Conservation (phyloP, 1,140 invertebrate species). For the Drosophila cardini region DNA sequence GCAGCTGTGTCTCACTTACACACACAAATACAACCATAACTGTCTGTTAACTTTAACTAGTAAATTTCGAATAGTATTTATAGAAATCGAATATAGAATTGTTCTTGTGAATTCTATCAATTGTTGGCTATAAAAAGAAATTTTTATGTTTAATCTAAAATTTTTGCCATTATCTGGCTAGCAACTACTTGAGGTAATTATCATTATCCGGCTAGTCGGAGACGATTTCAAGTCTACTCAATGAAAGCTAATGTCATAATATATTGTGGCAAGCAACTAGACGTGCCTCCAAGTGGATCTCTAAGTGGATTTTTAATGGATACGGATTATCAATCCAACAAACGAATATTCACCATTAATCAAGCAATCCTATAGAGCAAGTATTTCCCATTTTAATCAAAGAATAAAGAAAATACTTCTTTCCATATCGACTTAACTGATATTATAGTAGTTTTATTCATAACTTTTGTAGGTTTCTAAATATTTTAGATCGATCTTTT, state of each 20-base stretch:
- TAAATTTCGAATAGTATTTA: constrained; percentile 27
- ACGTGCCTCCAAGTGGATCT: constrained; percentile 13
- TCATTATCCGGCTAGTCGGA: constrained; percentile 10
- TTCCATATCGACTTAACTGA: no score
- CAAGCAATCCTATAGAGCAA: not conserved
- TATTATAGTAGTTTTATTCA: no score
- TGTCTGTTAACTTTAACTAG: constrained; percentile 28
- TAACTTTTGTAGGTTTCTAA: no score
- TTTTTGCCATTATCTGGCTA: constrained; percentile 21
- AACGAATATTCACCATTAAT: not conserved
- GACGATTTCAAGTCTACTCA: constrained; percentile 14
- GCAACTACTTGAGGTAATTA: constrained; percentile 28
- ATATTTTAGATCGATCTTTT: constrained; percentile 19
- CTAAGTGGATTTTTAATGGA: not conserved
- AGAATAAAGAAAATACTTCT: not conserved
- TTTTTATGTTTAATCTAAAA: constrained; percentile 30
- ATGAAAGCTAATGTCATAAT: constrained; percentile 22
- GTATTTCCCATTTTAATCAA: not conserved
- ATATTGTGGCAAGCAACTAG: constrained; percentile 13
- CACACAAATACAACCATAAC: constrained; percentile 9
- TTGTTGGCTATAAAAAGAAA: constrained; percentile 28
- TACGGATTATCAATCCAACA: not conserved
- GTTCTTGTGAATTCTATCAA: constrained; percentile 25
- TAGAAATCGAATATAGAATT: constrained; percentile 13
- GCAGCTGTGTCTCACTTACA: constrained; percentile 31